A percentile compares a stretch with the other conserved stretches of the same genome.
Conservation (phyloP, 2,888 invertebrate genomes). For the Matsumyia berberina region DNA sequence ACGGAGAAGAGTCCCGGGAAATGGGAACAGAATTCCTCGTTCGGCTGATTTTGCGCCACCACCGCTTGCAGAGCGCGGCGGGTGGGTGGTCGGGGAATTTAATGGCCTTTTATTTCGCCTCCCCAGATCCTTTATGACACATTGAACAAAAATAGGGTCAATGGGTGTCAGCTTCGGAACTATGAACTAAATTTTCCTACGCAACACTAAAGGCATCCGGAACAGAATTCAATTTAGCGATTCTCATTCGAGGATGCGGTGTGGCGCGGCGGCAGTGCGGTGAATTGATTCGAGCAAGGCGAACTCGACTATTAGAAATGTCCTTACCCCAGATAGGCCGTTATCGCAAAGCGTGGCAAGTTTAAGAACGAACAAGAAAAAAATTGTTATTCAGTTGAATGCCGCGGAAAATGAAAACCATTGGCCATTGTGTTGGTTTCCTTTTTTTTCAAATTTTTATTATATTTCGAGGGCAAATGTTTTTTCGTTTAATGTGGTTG, state of each 20-base stretch:
- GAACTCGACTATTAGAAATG: background rate
- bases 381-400: background rate
- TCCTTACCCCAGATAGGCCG: background rate
- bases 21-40: constrained; percentile 31
- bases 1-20: constrained; percentile 14
- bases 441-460: no score
- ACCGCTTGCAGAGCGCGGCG: background rate
- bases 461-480: background rate
- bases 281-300: constrained; percentile 37
- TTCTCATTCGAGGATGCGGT: constrained; percentile 20
- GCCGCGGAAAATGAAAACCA: constrained; percentile 15
- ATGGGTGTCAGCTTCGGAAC: constrained; percentile 32
- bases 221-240: constrained; percentile 39
- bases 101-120: constrained; percentile 54
- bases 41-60: constrained; percentile 11
- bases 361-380: background rate
- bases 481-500: constrained; percentile 8
- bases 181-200: constrained; percentile 1
- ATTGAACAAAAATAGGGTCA: constrained; percentile 51
- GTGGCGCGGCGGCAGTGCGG: constrained; percentile 3
- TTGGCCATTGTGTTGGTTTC: background rate
- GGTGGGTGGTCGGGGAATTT: constrained; percentile 7
- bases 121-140: constrained; percentile 59
- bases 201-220: background rate
- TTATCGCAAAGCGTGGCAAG: background rate